phyloP scores from a whole-genome alignment of 1,140 invertebrate genomes.

The Helicoverpa armigera region DNA sequence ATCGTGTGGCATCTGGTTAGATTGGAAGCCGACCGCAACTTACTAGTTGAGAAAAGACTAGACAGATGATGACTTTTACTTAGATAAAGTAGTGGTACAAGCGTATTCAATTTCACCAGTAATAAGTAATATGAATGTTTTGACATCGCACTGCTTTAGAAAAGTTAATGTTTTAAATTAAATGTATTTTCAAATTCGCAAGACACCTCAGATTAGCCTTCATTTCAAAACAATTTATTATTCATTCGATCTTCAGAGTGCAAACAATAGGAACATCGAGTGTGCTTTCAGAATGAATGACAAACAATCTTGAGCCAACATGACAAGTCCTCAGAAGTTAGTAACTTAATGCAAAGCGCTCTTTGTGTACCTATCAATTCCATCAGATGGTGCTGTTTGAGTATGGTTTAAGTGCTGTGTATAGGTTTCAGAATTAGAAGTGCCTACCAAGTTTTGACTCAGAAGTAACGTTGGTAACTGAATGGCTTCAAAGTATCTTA shows the following conservation, averaged over 20 bases:
- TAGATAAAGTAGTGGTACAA: too few relatives aligned
- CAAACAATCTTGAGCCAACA: constrained; percentile 18
- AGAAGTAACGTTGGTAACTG: background rate
- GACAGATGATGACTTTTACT: too few relatives aligned
- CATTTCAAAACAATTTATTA: background rate
- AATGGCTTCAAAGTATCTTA: background rate
- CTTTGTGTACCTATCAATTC: constrained; percentile 14
- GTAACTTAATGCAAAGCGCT: constrained; percentile 1
- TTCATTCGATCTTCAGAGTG: background rate
- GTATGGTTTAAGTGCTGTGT: background rate
- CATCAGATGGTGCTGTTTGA: background rate
- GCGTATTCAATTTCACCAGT: too few relatives aligned
- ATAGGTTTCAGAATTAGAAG: background rate
- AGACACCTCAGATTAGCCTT: too few relatives aligned
- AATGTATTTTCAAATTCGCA: too few relatives aligned
- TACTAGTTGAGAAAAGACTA: too few relatives aligned
- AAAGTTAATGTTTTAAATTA: too few relatives aligned
- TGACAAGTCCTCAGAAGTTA: background rate
- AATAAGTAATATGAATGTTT: too few relatives aligned
- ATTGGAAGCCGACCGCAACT: too few relatives aligned
- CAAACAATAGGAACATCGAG: background rate
- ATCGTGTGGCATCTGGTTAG: too few relatives aligned
- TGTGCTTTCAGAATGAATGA: background rate
- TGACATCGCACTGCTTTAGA: too few relatives aligned
- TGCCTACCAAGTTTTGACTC: too few relatives aligned